Evolutionary conservation across 1,140 invertebrate genomes (phyloP).

Genomic region (Calliopsis andreniformis): DNA sequence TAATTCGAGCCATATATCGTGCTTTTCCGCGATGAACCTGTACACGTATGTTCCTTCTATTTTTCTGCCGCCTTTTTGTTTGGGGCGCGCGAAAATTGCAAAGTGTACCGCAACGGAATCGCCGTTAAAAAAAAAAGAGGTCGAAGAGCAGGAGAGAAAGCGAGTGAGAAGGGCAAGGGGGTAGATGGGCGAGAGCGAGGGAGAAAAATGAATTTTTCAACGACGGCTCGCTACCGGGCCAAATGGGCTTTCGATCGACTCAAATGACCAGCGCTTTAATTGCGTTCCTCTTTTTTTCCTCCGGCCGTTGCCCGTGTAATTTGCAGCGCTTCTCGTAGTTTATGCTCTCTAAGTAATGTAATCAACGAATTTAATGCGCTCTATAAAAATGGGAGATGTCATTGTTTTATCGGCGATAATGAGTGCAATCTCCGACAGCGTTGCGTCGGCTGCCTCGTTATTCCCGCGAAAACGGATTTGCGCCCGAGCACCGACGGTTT

Average conservation of each 20-base stretch:
- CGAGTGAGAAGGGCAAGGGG: neutral
- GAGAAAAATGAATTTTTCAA: slow-evolving; percentile 62
- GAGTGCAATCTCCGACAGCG: neutral
- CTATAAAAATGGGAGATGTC: slow-evolving; percentile 42
- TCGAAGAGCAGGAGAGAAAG: neutral
- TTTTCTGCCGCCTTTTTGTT: slow-evolving; percentile 23
- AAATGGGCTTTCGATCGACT: slow-evolving; percentile 67
- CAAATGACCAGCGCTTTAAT: slow-evolving; percentile 62
- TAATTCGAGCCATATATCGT: slow-evolving; percentile 57
- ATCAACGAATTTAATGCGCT: slow-evolving; percentile 54
- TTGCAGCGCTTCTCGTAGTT: slow-evolving; percentile 49
- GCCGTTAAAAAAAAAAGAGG: slow-evolving; percentile 48
- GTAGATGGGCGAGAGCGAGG: neutral
- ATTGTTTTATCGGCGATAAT: slow-evolving; percentile 53
- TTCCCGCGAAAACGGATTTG: neutral
- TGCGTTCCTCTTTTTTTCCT: slow-evolving; percentile 39
- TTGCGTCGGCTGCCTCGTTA: neutral
- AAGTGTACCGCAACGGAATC: slow-evolving; percentile 44
- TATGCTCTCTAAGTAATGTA: slow-evolving; percentile 55
- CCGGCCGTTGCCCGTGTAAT: slow-evolving; percentile 42
- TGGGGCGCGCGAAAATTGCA: slow-evolving; percentile 52
- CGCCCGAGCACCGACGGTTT: neutral
- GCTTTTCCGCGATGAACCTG: slow-evolving; percentile 43
- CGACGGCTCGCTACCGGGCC: slow-evolving; percentile 51
- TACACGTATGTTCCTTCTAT: slow-evolving; percentile 38